Evolutionary conservation across 1,140 invertebrate genomes (phyloP).

Genomic region (Orchesella cincta): DNA sequence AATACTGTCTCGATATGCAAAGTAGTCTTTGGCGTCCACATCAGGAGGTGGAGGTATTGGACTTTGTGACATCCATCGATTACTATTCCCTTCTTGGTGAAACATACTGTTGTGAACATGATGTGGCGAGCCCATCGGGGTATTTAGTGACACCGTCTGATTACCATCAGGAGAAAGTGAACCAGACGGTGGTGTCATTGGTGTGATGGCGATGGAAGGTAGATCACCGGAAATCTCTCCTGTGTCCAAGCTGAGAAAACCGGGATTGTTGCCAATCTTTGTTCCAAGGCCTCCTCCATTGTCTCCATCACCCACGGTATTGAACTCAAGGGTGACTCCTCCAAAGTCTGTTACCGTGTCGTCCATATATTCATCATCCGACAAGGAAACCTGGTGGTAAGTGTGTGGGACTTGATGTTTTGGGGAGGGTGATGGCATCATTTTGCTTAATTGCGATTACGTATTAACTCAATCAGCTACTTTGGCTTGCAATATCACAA

Average conservation of each 20-base stretch:
- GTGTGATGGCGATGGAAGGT: constrained; percentile 44
- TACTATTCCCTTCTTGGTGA: constrained; percentile 2
- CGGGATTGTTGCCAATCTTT: background rate
- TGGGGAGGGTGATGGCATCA: constrained; percentile 5
- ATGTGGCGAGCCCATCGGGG: constrained; percentile 35
- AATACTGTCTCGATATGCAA: constrained; percentile 67
- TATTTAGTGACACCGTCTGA: constrained; percentile 44
- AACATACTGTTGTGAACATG: background rate
- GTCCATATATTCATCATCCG: constrained; percentile 24
- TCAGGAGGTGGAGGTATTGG: constrained; percentile 48
- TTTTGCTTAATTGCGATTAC: no score
- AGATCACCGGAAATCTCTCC: constrained; percentile 7
- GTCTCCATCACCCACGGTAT: background rate
- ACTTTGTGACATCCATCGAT: constrained; percentile 45
- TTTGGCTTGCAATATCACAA: no score
- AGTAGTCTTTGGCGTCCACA: constrained; percentile 67
- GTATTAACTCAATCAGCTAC: no score
- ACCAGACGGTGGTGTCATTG: constrained; percentile 40
- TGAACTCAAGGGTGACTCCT: constrained; percentile 19
- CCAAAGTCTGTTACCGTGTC: constrained; percentile 11
- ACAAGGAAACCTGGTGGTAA: constrained; percentile 13
- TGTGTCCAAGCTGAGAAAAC: background rate
- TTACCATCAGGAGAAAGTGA: constrained; percentile 38
- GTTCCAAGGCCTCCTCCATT: background rate
- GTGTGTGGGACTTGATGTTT: constrained; percentile 8